phyloP scores from a whole-genome alignment of 2,113 vertebrate genomes.

The Oreotragus oreotragus region DNA sequence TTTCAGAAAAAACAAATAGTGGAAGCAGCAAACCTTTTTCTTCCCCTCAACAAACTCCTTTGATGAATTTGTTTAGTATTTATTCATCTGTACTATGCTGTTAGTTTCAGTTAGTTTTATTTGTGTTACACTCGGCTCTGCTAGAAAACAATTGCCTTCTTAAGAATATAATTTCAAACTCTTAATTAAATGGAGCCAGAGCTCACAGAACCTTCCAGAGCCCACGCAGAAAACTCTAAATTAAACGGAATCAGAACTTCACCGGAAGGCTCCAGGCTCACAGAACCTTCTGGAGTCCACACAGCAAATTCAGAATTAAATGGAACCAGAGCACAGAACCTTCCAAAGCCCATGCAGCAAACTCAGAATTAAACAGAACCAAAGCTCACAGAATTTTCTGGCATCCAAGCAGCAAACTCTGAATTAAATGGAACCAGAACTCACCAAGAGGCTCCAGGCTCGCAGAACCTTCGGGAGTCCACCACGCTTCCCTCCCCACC shows the following conservation, averaged over 20 bases:
- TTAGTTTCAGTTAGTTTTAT: neutral
- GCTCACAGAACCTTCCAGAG: neutral
- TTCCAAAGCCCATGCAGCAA: neutral
- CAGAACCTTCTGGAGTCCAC: neutral
- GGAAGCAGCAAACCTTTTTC: neutral
- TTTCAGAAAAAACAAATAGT: neutral
- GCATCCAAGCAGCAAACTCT: neutral
- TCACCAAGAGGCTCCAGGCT: neutral
- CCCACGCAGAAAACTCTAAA: neutral
- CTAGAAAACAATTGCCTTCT: neutral
- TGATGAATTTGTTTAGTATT: neutral
- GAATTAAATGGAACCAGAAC: neutral
- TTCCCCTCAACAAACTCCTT: neutral
- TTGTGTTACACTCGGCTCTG: neutral
- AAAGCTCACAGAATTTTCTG: neutral
- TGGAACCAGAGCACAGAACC: neutral
- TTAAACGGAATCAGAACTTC: neutral
- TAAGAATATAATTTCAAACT: neutral
- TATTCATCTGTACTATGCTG: neutral
- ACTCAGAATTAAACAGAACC: neutral
- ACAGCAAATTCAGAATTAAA: neutral
- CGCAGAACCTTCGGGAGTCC: neutral
- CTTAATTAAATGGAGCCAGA: neutral
- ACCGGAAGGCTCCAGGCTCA: neutral
- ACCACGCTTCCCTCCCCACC: rapidly evolving